A percentile compares a stretch with the other conserved stretches of the same genome.
phyloP scores from a whole-genome alignment of 2,797 vertebrate genomes.

The Betta splendens region DNA sequence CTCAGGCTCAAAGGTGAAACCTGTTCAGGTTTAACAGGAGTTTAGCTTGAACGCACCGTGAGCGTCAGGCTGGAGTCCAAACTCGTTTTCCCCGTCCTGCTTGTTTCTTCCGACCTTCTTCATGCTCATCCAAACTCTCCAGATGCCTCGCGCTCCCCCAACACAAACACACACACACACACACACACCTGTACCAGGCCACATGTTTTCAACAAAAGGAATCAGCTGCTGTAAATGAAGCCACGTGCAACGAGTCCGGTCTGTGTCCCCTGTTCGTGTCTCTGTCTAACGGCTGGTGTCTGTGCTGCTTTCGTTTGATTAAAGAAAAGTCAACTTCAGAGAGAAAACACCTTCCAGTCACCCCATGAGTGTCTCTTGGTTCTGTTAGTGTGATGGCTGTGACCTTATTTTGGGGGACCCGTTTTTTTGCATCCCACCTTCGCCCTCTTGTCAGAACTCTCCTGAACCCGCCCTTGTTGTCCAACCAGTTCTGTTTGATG shows the following conservation, averaged over 20 bases:
- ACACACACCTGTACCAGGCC: neutral
- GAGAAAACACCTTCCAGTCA: slow-evolving; percentile 39
- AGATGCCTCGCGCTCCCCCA: neutral
- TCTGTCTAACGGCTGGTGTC: slow-evolving; percentile 33
- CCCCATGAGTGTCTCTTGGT: slow-evolving; percentile 15
- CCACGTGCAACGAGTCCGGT: neutral
- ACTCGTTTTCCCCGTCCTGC: slow-evolving; percentile 16
- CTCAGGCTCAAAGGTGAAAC: neutral
- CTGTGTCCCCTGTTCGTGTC: slow-evolving; percentile 15
- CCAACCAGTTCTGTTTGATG: slow-evolving; percentile 64
- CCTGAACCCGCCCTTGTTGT: slow-evolving; percentile 54
- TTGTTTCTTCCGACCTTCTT: slow-evolving; percentile 31
- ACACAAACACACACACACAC: neutral
- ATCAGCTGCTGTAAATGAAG: slow-evolving; percentile 2
- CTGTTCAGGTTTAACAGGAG: neutral
- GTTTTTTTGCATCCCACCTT: slow-evolving; percentile 50
- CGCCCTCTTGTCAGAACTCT: slow-evolving; percentile 42
- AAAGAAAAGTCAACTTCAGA: slow-evolving; percentile 28
- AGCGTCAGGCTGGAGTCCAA: slow-evolving; percentile 24
- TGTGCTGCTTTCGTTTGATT: slow-evolving; percentile 45
- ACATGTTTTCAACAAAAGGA: no score
- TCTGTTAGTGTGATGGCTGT: slow-evolving; percentile 27
- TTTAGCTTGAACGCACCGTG: slow-evolving; percentile 8
- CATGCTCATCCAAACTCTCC: slow-evolving; percentile 10
- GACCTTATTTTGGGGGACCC: slow-evolving; percentile 39